These are phyloP conservation scores for Acanthurus tractus DNA, from an alignment of 2,797 vertebrate genomes.

Conservation along the genomic window DNA sequence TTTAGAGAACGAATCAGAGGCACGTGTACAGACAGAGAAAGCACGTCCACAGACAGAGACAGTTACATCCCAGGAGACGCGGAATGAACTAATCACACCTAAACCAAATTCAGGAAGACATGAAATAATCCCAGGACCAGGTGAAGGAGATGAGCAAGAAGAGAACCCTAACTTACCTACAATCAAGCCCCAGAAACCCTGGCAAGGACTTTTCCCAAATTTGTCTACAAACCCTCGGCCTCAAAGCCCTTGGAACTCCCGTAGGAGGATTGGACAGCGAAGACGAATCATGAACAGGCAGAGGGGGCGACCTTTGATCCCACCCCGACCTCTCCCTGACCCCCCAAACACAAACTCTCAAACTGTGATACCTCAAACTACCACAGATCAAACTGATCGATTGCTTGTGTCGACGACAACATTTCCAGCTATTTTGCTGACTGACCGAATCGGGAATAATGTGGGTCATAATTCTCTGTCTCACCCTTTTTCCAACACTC, in stretches of 20 bases:
- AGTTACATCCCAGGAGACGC: slow-evolving; percentile 28
- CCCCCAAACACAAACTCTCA: slow-evolving; percentile 36
- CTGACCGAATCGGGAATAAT: slow-evolving; percentile 18
- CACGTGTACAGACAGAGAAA: slow-evolving; percentile 33
- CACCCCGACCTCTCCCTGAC: slow-evolving; percentile 53
- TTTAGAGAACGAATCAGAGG: slow-evolving; percentile 29
- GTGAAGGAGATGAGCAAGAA: slow-evolving; percentile 24
- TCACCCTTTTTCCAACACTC: slow-evolving; percentile 32
- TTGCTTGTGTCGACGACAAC: slow-evolving; percentile 24
- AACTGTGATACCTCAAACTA: slow-evolving; percentile 39
- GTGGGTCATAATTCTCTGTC: slow-evolving; percentile 23
- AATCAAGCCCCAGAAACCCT: slow-evolving; percentile 46
- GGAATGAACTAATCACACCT: slow-evolving; percentile 42
- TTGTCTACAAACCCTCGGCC: slow-evolving; percentile 55
- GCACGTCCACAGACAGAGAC: slow-evolving; percentile 31
- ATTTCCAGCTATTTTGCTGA: slow-evolving; percentile 28
- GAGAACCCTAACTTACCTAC: slow-evolving; percentile 33
- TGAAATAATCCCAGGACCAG: slow-evolving; percentile 57
- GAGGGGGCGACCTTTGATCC: slow-evolving; percentile 56
- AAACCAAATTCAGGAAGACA: slow-evolving; percentile 48
- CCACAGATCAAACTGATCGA: slow-evolving; percentile 31
- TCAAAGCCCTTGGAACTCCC: slow-evolving; percentile 73
- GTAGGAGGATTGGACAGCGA: slow-evolving; percentile 71
- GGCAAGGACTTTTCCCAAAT: slow-evolving; percentile 56
- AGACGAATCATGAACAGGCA: slow-evolving; percentile 71